Evolutionary conservation across 2,888 invertebrate genomes (phyloP).

Genomic region (Odontothrips loti): DNA sequence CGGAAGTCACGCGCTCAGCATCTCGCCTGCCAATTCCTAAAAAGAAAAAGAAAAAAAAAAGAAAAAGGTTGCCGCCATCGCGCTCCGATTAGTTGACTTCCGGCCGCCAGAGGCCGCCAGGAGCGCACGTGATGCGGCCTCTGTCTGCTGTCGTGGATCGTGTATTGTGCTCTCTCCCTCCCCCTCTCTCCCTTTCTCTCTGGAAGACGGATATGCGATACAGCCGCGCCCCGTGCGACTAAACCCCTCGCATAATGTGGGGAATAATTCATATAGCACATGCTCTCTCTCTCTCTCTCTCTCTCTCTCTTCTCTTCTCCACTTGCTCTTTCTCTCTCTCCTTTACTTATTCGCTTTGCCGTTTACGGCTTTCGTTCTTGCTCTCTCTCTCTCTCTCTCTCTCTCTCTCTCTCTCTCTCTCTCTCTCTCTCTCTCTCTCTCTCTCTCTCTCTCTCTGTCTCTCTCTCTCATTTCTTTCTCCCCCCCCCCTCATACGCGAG

Average conservation of each 20-base stretch:
- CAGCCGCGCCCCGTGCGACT: no score
- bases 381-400: conserved; percentile 9
- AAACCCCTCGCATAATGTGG: no score
- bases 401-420: neutral
- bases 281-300: no score
- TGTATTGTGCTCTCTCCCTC: neutral
- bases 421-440: neutral
- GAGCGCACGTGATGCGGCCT: neutral
- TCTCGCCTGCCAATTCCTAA: no score
- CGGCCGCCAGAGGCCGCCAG: neutral
- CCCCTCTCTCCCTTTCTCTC: neutral
- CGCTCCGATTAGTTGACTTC: no score
- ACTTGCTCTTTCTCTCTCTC: neutral
- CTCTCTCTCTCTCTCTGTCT: conserved; percentile 15
- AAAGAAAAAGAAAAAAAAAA: neutral
- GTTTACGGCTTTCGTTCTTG: neutral
- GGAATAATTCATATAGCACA: no score
- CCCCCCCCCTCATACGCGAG: neutral
- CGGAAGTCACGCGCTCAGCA: neutral
- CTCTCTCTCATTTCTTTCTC: neutral
- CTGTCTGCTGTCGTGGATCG: neutral
- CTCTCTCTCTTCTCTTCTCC: no score
- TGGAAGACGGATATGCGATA: no score
- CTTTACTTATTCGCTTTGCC: neutral
- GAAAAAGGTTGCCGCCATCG: neutral